phyloP scores from a whole-genome alignment of 2,113 vertebrate species.

The Poeciliopsis retropinna region DNA sequence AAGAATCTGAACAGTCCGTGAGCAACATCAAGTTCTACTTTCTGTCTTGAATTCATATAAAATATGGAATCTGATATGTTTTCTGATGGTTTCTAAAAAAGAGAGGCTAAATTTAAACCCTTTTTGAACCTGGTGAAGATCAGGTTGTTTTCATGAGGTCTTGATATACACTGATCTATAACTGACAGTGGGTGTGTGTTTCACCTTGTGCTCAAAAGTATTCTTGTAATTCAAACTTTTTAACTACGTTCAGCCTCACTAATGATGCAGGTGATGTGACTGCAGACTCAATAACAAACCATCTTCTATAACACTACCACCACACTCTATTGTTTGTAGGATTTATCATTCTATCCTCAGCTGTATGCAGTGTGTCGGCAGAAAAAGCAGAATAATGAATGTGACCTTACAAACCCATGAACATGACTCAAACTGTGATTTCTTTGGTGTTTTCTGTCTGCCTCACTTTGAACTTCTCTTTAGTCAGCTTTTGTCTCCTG shows the following conservation, averaged over 20 bases:
- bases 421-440: neutral
- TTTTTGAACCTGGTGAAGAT: neutral
- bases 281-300: slow-evolving; percentile 5
- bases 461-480: neutral
- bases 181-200: neutral
- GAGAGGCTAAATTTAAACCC: neutral
- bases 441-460: neutral
- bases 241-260: neutral
- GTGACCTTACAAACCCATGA: neutral
- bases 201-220: neutral
- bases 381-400: neutral
- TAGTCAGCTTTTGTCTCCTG: neutral
- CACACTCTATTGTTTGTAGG: slow-evolving; percentile 15
- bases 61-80: neutral
- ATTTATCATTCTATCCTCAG: slow-evolving; percentile 26
- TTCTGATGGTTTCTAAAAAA: neutral
- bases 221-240: neutral
- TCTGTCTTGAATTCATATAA: too few relatives aligned
- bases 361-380: neutral
- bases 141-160: too few relatives aligned
- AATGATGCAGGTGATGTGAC: slow-evolving; percentile 2
- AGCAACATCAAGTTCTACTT: too few relatives aligned
- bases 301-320: neutral
- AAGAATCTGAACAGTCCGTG: too few relatives aligned
- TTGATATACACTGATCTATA: neutral